A percentile compares a stretch with the other conserved stretches of the same genome.
Evolutionary conservation across 2,797 vertebrate species (phyloP).

Genomic region (Enteromius viviparus): DNA sequence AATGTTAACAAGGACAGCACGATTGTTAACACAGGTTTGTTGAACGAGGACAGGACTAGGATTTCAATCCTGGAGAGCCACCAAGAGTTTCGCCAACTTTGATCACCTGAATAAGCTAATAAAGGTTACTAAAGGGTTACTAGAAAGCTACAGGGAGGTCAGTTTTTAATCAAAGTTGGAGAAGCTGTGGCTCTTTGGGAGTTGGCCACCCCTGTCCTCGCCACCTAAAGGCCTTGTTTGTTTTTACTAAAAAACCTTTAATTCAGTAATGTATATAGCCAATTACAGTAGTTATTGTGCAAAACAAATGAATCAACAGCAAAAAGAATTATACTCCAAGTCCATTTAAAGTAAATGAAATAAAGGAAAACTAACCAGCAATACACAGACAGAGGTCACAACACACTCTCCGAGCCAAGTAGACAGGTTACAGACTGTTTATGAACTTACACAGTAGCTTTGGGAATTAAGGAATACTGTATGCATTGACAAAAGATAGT

Average conservation of each 20-base stretch:
- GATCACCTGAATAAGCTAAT: neutral
- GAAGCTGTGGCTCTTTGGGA: neutral
- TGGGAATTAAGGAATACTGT: slow-evolving; percentile 21
- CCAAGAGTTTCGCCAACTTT: neutral
- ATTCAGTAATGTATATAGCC: neutral
- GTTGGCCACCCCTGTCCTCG: neutral
- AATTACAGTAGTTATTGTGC: neutral
- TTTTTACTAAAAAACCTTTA: slow-evolving; percentile 2
- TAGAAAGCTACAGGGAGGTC: neutral
- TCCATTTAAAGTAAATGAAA: neutral
- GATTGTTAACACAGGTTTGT: slow-evolving; percentile 26
- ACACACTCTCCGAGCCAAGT: neutral
- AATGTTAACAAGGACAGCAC: slow-evolving; percentile 58
- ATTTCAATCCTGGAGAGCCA: neutral
- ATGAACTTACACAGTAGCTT: slow-evolving; percentile 2
- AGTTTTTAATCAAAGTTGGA: neutral
- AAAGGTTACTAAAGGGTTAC: neutral
- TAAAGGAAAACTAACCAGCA: neutral
- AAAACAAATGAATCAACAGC: neutral
- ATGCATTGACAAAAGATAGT: slow-evolving; percentile 4
- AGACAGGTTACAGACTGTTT: neutral
- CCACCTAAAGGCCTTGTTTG: neutral
- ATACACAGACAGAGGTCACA: neutral
- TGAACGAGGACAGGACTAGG: neutral
- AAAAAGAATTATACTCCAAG: neutral